Percentiles rank a stretch among this genome's conserved stretches.
Conservation (phyloP, 2,888 invertebrate genomes). For the Nebria salina region DNA sequence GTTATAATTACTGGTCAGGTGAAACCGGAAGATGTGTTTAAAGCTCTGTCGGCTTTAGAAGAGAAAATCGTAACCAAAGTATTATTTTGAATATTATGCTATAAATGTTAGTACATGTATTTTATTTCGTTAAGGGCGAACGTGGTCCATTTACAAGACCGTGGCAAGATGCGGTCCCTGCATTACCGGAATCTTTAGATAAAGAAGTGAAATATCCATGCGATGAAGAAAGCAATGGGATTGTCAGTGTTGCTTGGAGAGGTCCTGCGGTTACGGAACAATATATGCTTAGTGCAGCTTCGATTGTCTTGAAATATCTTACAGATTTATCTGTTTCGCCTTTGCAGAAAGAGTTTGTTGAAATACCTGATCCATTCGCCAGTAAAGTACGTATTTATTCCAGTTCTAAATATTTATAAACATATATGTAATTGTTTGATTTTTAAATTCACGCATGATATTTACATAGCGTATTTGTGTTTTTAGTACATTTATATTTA, state of each 20-base stretch:
- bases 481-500: neutral
- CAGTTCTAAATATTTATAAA: no score
- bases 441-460: no score
- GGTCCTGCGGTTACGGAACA: slow-evolving; percentile 74
- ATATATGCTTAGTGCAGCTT: slow-evolving; percentile 71
- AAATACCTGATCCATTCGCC: slow-evolving; percentile 82
- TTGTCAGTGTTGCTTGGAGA: slow-evolving; percentile 81
- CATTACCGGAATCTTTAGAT: slow-evolving; percentile 66
- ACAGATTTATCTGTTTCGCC: slow-evolving; percentile 90
- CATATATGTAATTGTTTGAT: no score
- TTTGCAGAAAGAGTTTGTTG: slow-evolving; percentile 83
- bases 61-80: slow-evolving; percentile 78
- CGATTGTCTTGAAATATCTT: slow-evolving; percentile 80
- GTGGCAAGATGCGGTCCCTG: slow-evolving; percentile 79
- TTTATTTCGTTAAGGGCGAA: slow-evolving; percentile 60
- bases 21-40: slow-evolving; percentile 77
- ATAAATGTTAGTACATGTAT: neutral
- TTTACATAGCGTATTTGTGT: neutral
- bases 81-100: slow-evolving; percentile 34
- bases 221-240: slow-evolving; percentile 85
- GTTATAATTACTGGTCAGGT: slow-evolving; percentile 86
- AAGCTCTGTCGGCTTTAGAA: slow-evolving; percentile 76
- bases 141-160: slow-evolving; percentile 73
- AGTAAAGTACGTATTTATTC: slow-evolving; percentile 66
- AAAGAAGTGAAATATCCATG: slow-evolving; percentile 76